Conservation (phyloP, 2,888 invertebrate species). For the Lithophane leautieri region DNA sequence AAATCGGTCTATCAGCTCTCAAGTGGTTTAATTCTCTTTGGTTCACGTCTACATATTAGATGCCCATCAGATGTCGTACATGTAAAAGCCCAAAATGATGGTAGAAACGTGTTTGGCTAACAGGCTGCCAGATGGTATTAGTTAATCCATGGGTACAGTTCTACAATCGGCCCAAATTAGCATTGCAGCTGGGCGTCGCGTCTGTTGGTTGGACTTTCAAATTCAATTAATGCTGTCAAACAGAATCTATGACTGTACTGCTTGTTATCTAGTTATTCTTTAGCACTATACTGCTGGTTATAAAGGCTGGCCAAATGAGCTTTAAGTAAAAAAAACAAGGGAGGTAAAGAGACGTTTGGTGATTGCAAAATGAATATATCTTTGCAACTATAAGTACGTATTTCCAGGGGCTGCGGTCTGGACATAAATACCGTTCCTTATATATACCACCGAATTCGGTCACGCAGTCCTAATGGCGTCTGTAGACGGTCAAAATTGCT, state of each 20-base stretch:
- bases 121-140: background rate
- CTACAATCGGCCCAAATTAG: background rate
- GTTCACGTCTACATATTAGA: background rate
- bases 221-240: conserved; percentile 20
- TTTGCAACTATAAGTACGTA: background rate
- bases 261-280: background rate
- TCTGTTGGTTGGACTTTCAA: background rate
- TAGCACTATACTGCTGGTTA: background rate
- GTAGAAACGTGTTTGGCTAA: conserved; percentile 9
- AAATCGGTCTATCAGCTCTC: no score
- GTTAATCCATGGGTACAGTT: conserved; percentile 18
- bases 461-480: no score
- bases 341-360: background rate
- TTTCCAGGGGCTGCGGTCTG: no score
- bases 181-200: background rate
- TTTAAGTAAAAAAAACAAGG: background rate
- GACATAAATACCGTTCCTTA: no score
- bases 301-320: background rate
- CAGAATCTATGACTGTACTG: background rate
- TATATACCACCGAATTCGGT: no score
- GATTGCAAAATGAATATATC: background rate
- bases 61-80: background rate
- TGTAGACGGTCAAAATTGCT: no score
- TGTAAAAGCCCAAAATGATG: background rate
- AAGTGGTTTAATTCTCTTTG: no score